Evolutionary conservation across 2,888 invertebrate species (phyloP).

Genomic region (Gymnocheta viridis): DNA sequence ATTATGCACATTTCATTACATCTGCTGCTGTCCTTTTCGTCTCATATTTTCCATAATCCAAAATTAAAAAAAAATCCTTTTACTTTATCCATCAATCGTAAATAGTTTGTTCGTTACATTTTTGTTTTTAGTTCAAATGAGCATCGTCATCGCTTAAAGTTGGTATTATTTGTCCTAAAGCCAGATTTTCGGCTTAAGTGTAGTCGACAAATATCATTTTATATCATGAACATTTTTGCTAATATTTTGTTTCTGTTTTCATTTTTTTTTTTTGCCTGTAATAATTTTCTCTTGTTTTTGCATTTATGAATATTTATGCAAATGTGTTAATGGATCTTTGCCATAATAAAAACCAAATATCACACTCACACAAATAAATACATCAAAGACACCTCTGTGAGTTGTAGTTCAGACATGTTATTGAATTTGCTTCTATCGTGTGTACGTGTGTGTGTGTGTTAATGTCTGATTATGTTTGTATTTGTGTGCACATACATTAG

Average conservation of each 20-base stretch:
- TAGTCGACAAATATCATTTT: neutral
- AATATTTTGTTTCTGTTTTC: neutral
- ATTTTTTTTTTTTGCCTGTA: conserved; percentile 3
- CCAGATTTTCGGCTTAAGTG: conserved; percentile 16
- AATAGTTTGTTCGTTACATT: neutral
- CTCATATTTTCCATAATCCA: neutral
- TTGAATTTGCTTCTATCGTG: neutral
- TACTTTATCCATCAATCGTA: neutral
- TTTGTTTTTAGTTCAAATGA: conserved; percentile 15
- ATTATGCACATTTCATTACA: conserved; percentile 26
- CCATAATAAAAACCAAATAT: conserved; percentile 60
- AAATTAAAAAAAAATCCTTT: conserved; percentile 12
- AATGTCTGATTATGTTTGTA: neutral
- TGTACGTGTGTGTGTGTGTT: neutral
- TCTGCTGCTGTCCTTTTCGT: neutral
- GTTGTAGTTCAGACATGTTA: neutral
- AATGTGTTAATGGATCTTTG: conserved; percentile 73
- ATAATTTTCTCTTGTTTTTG: conserved; percentile 35
- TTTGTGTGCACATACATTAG: neutral
- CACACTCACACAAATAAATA: conserved; percentile 29
- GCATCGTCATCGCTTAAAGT: conserved; percentile 13
- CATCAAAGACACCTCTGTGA: conserved; percentile 30
- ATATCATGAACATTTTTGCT: neutral
- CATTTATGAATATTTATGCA: conserved; percentile 73
- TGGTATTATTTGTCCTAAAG: conserved; percentile 24